phyloP scores from a whole-genome alignment of 2,797 vertebrate species.

The Lemur catta region DNA sequence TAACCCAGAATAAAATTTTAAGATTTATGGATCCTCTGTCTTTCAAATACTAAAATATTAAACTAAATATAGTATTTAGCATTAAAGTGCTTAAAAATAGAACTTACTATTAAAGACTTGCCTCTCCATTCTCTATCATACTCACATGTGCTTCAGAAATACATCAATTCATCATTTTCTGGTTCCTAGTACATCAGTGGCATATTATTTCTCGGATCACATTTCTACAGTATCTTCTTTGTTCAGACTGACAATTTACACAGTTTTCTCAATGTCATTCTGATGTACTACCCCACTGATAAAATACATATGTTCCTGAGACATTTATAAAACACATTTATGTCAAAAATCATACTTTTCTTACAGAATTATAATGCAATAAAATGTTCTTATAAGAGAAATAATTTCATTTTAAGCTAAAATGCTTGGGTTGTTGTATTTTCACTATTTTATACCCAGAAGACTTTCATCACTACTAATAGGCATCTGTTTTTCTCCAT shows the following conservation, averaged over 20 bases:
- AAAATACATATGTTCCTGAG: constrained; percentile 1
- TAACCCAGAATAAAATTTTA: neutral
- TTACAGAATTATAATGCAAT: neutral
- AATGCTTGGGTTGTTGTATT: constrained; percentile 34
- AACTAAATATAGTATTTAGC: neutral
- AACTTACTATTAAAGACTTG: neutral
- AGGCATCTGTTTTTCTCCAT: neutral
- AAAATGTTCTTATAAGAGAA: constrained; percentile 13
- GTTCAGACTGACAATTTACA: neutral
- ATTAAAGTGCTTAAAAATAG: neutral
- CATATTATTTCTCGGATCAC: neutral
- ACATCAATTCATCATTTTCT: neutral
- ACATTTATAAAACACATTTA: constrained; percentile 36
- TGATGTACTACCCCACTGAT: neutral
- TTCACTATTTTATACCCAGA: neutral
- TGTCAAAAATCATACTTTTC: constrained; percentile 17
- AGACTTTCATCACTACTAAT: neutral
- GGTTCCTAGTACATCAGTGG: neutral
- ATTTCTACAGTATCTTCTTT: neutral
- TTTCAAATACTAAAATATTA: neutral
- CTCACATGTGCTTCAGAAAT: neutral
- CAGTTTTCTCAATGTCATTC: neutral
- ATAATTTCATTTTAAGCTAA: constrained; percentile 44
- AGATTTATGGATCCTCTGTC: neutral
- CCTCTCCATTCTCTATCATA: neutral